Evolutionary conservation across 2,113 vertebrate genomes (phyloP), one percentile per base, ranked within the genome.

Genomic region (Panurus biarmicus): DNA sequence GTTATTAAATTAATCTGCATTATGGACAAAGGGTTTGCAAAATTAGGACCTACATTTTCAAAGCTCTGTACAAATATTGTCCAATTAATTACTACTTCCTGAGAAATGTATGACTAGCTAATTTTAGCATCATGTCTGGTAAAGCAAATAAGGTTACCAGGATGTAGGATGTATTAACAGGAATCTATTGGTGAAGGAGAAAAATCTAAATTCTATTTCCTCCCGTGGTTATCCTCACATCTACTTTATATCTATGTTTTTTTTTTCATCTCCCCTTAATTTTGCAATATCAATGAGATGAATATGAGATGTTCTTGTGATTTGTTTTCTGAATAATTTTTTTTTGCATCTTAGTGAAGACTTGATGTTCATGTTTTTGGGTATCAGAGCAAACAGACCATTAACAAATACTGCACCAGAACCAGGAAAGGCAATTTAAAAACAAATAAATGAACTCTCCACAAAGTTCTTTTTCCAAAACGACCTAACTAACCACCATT

Each of bases 1-100:
- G 69, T 95, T 85, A 95, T 96, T 96, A 94, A 93, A 88, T 96
- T 94, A 93, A 93, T 93, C 82, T 94, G 61, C 85, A 84, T 88
- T 88, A 93, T 5, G 85, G 93, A 96, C 94, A 96, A 94, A 95
- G 76, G 85, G 89, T 95, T 95, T 96, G 92, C 76, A 92, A 95
- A 97, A 95, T 95, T 72, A 88, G 93, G 95, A 92, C 72, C 87
- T 88, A 77, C 93, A 78, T 91, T 95, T 95, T 77, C 91, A 93
- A 90, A 95, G 85, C 94, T 64, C 87, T 93, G 95, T 96, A 93
- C 90, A 96, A 97, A 96, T 93, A 97, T 86, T 96, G 93, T 87
- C 85, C 95, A 93, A 95, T 87, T 96, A 95, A 96, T 95, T 96
- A 95, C 90, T 81, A 72, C 90, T 95, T 95, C 92, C 93, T 71